Evolutionary conservation across 2,113 vertebrate species (phyloP).

Genomic region (Litocranius walleri): DNA sequence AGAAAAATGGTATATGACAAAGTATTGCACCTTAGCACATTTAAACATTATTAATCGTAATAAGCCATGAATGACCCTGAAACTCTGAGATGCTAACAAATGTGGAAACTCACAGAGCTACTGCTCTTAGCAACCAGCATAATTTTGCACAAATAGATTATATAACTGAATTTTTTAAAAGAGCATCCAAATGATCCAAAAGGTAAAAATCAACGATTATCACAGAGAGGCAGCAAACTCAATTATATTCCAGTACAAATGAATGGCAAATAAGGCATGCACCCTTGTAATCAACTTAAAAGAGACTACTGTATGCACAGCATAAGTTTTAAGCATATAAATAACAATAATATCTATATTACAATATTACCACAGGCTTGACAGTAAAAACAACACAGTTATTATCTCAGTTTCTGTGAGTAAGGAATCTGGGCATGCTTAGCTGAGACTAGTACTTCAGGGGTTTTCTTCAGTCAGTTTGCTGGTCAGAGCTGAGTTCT

Average conservation of each 20-base stretch:
- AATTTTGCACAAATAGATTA: slow-evolving; percentile 23
- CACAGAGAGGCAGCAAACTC: background rate
- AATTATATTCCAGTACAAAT: background rate
- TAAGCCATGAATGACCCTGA: background rate
- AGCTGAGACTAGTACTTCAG: background rate
- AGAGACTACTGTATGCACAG: background rate
- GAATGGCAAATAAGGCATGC: background rate
- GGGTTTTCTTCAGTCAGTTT: background rate
- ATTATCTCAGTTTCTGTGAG: background rate
- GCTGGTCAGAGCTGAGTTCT: background rate
- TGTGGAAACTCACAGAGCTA: background rate
- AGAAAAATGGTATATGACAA: background rate
- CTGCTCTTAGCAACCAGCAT: slow-evolving; percentile 22
- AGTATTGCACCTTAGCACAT: background rate
- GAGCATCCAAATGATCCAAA: background rate
- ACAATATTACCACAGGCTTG: background rate
- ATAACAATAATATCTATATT: background rate
- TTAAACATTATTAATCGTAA: slow-evolving; percentile 30
- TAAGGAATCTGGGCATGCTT: background rate
- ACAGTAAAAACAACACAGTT: background rate
- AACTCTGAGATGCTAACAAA: slow-evolving; percentile 24
- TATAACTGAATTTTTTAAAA: background rate
- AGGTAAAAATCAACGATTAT: background rate
- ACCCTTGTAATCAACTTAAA: background rate
- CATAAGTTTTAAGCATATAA: background rate